phyloP scores from a whole-genome alignment of 2,888 invertebrate species.

The Phalera bucephala region DNA sequence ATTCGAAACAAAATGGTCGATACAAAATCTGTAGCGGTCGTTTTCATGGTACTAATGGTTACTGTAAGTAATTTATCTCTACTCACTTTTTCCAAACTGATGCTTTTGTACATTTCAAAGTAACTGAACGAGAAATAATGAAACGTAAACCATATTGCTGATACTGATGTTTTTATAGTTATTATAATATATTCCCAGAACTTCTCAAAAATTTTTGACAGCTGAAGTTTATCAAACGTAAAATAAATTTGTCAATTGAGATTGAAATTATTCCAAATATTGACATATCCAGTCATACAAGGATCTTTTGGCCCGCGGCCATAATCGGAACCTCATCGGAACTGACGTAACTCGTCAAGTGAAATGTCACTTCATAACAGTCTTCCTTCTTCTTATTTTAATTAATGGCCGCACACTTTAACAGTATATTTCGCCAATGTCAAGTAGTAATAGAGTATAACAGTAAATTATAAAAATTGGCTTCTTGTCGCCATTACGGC shows the following conservation, averaged over 20 bases:
- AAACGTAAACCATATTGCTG: conserved; percentile 62
- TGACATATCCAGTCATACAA: too few relatives aligned
- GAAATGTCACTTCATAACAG: too few relatives aligned
- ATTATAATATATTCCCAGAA: conserved; percentile 57
- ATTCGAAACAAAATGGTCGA: conserved; percentile 7
- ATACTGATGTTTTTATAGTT: conserved; percentile 54
- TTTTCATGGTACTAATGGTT: conserved; percentile 9
- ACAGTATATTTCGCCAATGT: too few relatives aligned
- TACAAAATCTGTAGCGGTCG: conserved; percentile 7
- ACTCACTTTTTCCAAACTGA: conserved; percentile 66
- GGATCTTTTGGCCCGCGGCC: too few relatives aligned
- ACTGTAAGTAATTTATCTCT: conserved; percentile 15
- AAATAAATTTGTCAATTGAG: conserved; percentile 46
- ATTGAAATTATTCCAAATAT: conserved; percentile 53
- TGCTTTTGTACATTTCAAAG: conserved; percentile 72
- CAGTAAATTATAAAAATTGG: too few relatives aligned
- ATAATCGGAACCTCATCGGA: too few relatives aligned
- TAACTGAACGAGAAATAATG: conserved; percentile 59
- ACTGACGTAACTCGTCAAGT: too few relatives aligned
- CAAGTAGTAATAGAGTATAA: too few relatives aligned
- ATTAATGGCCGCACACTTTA: too few relatives aligned
- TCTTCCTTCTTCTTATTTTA: too few relatives aligned
- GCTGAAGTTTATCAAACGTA: conserved; percentile 48
- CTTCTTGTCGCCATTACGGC: too few relatives aligned
- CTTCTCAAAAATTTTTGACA: conserved; percentile 63